Percentiles rank a stretch among this genome's conserved stretches.
Evolutionary conservation across 2,113 vertebrate genomes (phyloP).

Genomic region (Tragelaphus buxtoni): DNA sequence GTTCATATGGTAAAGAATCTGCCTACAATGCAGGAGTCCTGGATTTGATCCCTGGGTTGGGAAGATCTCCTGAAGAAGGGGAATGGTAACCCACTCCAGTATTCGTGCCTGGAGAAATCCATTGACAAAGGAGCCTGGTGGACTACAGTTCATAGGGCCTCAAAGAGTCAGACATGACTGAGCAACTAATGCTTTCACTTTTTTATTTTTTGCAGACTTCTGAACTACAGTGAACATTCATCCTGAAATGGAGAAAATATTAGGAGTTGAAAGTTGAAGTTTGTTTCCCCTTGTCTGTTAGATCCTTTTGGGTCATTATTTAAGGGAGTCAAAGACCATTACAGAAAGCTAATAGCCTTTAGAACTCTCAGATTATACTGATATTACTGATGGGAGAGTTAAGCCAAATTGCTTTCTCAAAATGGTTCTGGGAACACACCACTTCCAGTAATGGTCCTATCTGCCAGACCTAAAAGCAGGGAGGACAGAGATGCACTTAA

Average conservation of each 20-base stretch:
- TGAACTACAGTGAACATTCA: background rate
- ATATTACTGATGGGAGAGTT: constrained; percentile 67
- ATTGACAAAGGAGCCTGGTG: background rate
- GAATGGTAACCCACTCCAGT: background rate
- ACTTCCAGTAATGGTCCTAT: constrained; percentile 71
- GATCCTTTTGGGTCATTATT: constrained; percentile 37
- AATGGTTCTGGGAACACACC: constrained; percentile 65
- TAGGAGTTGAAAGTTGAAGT: constrained; percentile 36
- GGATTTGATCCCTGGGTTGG: background rate
- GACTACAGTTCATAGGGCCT: background rate
- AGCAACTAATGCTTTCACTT: background rate
- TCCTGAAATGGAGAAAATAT: background rate
- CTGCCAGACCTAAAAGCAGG: constrained; percentile 69
- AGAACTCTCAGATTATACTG: constrained; percentile 60
- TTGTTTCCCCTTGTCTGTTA: constrained; percentile 45
- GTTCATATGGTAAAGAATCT: background rate
- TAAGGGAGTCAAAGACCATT: constrained; percentile 67
- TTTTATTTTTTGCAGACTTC: background rate
- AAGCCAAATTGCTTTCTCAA: constrained; percentile 70
- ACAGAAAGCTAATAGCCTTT: constrained; percentile 65
- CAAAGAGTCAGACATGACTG: background rate
- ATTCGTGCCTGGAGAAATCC: background rate
- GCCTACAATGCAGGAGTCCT: background rate
- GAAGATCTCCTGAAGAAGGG: background rate
- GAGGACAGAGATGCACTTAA: constrained; percentile 70